Percentiles rank a stretch among this genome's conserved stretches.
Conservation (phyloP, 2,888 invertebrate genomes). For the Anorthoa munda region DNA sequence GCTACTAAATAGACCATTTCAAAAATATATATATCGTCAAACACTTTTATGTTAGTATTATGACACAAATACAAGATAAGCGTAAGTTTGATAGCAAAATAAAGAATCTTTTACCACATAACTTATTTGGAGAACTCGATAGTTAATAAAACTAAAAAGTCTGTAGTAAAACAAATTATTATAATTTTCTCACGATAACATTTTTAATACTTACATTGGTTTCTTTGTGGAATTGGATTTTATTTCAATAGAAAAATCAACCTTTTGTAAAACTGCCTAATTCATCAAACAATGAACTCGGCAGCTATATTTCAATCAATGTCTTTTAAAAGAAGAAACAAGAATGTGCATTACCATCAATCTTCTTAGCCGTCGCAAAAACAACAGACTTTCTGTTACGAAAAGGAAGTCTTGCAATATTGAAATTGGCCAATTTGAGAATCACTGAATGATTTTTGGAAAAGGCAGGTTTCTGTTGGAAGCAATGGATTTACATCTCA, state of each 20-base stretch:
- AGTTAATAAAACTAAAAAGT: too few species aligned
- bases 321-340: conserved; percentile 22
- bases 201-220: background rate
- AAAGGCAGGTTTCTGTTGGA: background rate
- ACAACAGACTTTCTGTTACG: conserved; percentile 4
- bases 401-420: conserved; percentile 1
- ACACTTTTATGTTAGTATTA: too few species aligned
- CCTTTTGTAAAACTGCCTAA: background rate
- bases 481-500: background rate
- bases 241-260: background rate
- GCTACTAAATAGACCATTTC: too few species aligned
- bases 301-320: conserved; percentile 39
- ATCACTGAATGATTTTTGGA: background rate
- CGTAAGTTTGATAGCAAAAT: too few species aligned
- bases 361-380: conserved; percentile 24
- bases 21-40: too few species aligned
- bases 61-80: too few species aligned
- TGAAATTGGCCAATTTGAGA: background rate
- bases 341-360: conserved; percentile 46
- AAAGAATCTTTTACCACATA: too few species aligned
- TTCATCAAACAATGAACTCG: background rate
- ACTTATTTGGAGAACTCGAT: too few species aligned
- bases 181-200: too few species aligned
- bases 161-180: too few species aligned
- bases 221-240: background rate